phyloP scores from a whole-genome alignment of 92 coral and sea anemone genomes.

The Phenganax subtilis region DNA sequence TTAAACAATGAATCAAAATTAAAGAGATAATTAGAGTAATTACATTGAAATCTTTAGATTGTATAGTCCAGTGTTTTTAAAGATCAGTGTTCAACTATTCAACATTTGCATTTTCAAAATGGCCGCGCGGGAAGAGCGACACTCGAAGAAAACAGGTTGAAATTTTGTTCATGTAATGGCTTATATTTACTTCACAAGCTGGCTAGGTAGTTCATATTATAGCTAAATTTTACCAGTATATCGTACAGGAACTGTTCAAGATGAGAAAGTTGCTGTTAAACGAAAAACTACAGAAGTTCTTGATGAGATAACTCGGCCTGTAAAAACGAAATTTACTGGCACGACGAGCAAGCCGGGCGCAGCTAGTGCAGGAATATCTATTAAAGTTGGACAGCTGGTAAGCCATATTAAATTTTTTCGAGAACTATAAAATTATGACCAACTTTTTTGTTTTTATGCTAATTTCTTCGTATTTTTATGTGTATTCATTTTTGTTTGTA shows the following conservation, averaged over 20 bases:
- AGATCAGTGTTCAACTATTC: neutral
- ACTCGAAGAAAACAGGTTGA: neutral
- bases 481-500: neutral
- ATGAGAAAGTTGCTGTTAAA: slow-evolving; percentile 20
- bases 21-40: too few species aligned
- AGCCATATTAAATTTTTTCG: neutral
- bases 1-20: too few species aligned
- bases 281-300: slow-evolving; percentile 17
- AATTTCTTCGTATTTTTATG: neutral
- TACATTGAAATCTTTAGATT: too few species aligned
- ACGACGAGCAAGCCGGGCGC: neutral
- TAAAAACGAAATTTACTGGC: slow-evolving; percentile 5
- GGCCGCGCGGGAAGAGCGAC: slow-evolving; percentile 2
- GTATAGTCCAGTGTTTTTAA: neutral
- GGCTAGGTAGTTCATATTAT: neutral
- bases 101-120: neutral
- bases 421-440: neutral
- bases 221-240: slow-evolving; percentile 35
- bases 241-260: slow-evolving; percentile 30
- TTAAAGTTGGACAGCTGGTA: slow-evolving; percentile 37
- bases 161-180: slow-evolving; percentile 1
- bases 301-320: neutral
- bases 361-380: slow-evolving; percentile 31
- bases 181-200: neutral
- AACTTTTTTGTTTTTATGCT: neutral